A percentile compares a stretch with the other conserved stretches of the same genome.
Conservation (phyloP, 2,797 vertebrate genomes). For the Enteromius unitaeniatus region DNA sequence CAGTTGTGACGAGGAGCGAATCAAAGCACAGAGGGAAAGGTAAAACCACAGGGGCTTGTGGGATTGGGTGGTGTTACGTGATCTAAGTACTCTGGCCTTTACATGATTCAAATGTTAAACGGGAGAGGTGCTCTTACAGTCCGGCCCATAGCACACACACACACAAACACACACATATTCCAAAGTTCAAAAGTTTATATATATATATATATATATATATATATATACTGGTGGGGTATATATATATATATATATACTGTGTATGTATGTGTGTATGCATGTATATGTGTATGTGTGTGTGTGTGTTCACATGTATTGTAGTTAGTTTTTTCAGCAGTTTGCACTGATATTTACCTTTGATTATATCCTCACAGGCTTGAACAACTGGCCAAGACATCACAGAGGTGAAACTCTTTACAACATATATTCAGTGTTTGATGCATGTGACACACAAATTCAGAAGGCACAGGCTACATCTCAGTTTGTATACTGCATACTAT, state of each 20-base stretch:
- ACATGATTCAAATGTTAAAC: slow-evolving; percentile 10
- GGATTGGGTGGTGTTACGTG: background rate
- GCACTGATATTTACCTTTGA: background rate
- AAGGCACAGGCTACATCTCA: background rate
- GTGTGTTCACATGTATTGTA: background rate
- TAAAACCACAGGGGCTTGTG: slow-evolving; percentile 62
- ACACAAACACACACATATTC: no score
- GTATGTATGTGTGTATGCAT: no score
- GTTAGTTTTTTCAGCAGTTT: background rate
- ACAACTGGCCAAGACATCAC: slow-evolving; percentile 67
- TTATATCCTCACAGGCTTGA: slow-evolving; percentile 69
- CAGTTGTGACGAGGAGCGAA: slow-evolving; percentile 92
- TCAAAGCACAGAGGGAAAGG: slow-evolving; percentile 87
- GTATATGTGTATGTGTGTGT: no score
- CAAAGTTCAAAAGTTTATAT: no score
- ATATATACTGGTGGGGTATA: no score
- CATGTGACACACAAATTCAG: background rate
- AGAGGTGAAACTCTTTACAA: slow-evolving; percentile 69
- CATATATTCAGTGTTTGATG: background rate
- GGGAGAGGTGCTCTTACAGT: background rate
- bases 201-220: no score
- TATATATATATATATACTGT: no score
- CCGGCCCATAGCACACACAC: background rate
- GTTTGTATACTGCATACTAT: background rate
- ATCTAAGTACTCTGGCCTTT: slow-evolving; percentile 52